Evolutionary conservation across 2,797 vertebrate species (phyloP).

Genomic region (Manis crassicaudata): DNA sequence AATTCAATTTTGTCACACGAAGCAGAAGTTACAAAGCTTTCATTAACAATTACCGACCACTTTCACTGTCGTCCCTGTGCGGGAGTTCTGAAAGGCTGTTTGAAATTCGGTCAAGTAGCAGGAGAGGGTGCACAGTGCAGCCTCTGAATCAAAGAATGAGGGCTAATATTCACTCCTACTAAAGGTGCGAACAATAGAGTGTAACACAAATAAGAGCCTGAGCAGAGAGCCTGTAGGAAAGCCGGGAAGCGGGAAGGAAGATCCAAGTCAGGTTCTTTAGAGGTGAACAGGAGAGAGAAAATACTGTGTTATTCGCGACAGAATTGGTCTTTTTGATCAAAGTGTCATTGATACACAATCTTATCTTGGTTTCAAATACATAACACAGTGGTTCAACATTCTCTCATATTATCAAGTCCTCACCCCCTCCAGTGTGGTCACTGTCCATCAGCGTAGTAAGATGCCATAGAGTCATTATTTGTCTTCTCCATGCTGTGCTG

Average conservation of each 20-base stretch:
- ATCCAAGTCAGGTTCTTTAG: slow-evolving; percentile 30
- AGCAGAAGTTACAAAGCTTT: slow-evolving; percentile 63
- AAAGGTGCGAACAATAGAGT: neutral
- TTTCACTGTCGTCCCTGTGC: slow-evolving; percentile 43
- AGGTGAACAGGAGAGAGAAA: slow-evolving; percentile 25
- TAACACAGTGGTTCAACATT: too few species aligned
- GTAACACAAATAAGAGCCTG: slow-evolving; percentile 48
- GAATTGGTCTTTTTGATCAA: neutral
- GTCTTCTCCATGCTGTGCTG: too few species aligned
- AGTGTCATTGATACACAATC: too few species aligned
- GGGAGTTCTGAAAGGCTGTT: slow-evolving; percentile 65
- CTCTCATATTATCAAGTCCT: too few species aligned
- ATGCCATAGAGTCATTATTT: too few species aligned
- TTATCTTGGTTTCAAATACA: too few species aligned
- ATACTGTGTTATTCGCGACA: neutral
- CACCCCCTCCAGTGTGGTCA: too few species aligned
- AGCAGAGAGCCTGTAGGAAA: neutral
- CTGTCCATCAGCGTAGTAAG: too few species aligned
- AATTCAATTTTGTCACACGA: slow-evolving; percentile 25
- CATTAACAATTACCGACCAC: slow-evolving; percentile 64
- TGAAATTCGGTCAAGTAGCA: slow-evolving; percentile 61
- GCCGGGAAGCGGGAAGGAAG: neutral
- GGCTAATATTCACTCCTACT: slow-evolving; percentile 48
- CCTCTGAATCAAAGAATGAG: slow-evolving; percentile 51
- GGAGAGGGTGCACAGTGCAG: slow-evolving; percentile 33